Evolutionary conservation across 2,888 invertebrate species (phyloP), one percentile per base, ranked within the genome.

Genomic region (Oxycera nigricornis): DNA sequence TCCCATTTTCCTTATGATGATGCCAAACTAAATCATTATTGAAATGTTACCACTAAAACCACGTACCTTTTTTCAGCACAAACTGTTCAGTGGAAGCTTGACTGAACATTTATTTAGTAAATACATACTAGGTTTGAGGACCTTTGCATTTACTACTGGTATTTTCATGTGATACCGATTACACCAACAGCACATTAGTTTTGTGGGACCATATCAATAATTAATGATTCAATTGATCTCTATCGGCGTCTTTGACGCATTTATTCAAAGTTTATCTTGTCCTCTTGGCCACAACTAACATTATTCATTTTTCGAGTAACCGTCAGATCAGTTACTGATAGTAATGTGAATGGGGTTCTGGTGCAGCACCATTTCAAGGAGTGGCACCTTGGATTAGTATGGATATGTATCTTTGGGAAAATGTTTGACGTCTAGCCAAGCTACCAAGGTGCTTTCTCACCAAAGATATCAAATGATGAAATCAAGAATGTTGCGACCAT

Each of bases 211-310:
- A 82, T 82, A 82, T 82, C 82, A 81, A 80, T 82, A 82, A 82
- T 82, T 82, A 82, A 82, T 82, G 82, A 82, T 80, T 79, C 80
- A 78, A 78, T 78, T 79, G 77, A 81, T 82, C 81, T 75, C 77
- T 76, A 70, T 70, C 70, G 35, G 52, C 55, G 52, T 30, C 52
- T 68, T 68, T 70, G 55, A 70, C 70, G 70, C 70, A 55, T 70
- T 68, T 70, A 52, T 70, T 70, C 41, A 14, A 52, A 70, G 14
- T 55, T 70, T 52, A 70, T 70, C 70, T 70, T 70, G 70, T 70
- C 70, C 67, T 68, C 26, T 31, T 11, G 55, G 24, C 14, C 41
- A 31, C 11, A 31, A 31, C 22, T 55, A 22, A 52, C 52, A 55
- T 70, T 20, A 30, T 55, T 55, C 55, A 55, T 70, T 30, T 41